Conservation (phyloP, 2,113 vertebrate genomes). For the Anas platyrhynchos region DNA sequence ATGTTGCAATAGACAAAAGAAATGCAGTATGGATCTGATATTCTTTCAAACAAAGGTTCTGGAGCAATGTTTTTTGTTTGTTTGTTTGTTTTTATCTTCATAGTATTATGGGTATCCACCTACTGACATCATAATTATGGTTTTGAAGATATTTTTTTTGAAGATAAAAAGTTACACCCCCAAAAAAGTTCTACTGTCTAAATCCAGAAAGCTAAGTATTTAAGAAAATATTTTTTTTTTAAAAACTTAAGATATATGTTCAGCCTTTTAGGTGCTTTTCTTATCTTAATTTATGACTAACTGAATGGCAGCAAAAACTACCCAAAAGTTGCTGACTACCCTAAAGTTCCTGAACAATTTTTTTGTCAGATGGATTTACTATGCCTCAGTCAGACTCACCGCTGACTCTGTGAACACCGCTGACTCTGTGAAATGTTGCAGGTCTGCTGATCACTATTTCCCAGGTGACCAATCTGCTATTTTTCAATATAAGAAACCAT, state of each 20-base stretch:
- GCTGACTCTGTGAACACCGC: background rate
- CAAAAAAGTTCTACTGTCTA: background rate
- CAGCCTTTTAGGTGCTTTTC: background rate
- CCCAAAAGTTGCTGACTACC: background rate
- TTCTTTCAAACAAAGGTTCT: background rate
- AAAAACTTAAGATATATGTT: background rate
- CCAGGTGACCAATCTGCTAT: conserved; percentile 3
- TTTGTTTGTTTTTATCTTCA: background rate
- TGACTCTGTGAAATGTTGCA: background rate
- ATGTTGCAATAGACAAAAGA: background rate
- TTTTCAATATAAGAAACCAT: background rate
- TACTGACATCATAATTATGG: background rate
- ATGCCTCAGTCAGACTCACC: background rate
- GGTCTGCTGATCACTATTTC: background rate
- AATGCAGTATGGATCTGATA: background rate
- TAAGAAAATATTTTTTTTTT: background rate
- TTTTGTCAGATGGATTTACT: background rate
- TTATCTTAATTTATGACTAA: background rate
- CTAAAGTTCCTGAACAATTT: background rate
- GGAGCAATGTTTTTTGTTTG: background rate
- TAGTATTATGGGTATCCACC: background rate
- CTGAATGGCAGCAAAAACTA: background rate
- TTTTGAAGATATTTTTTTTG: background rate
- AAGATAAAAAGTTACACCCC: background rate
- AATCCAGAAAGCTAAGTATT: background rate